Conservation (phyloP, 2,888 invertebrate genomes). For the Loripinus fragilis region DNA sequence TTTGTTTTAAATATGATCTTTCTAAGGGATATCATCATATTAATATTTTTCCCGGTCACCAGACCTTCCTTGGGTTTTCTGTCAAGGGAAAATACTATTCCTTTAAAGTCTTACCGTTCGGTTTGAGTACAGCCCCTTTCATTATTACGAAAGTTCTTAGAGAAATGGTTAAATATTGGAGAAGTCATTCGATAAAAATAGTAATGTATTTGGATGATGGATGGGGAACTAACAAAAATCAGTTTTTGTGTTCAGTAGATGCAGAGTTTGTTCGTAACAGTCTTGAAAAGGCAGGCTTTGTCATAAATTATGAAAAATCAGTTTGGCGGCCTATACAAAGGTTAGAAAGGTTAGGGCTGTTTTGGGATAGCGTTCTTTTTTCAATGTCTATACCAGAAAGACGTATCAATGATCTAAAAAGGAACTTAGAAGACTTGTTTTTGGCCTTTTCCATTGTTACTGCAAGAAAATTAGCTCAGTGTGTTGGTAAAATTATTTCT, state of each 20-base stretch:
- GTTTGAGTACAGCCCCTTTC: conserved; percentile 24
- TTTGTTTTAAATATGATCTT: conserved; percentile 40
- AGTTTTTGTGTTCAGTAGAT: neutral
- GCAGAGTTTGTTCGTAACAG: conserved; percentile 16
- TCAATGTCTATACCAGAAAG: conserved; percentile 23
- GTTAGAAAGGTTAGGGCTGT: conserved; percentile 14
- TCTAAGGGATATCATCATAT: conserved; percentile 40
- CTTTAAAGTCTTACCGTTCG: conserved; percentile 42
- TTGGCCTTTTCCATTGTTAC: neutral
- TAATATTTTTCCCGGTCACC: conserved; percentile 20
- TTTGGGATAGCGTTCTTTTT: conserved; percentile 17
- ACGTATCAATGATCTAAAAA: conserved; percentile 18
- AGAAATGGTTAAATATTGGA: conserved; percentile 45
- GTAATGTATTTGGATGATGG: conserved; percentile 44
- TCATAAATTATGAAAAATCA: neutral
- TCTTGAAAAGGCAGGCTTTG: neutral
- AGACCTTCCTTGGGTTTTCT: conserved; percentile 36
- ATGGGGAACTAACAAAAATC: conserved; percentile 9
- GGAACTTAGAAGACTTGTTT: neutral
- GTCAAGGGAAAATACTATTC: conserved; percentile 32
- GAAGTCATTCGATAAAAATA: conserved; percentile 32
- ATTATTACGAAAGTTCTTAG: conserved; percentile 40
- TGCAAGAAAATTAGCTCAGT: conserved; percentile 22
- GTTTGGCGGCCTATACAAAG: neutral
- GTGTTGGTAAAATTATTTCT: conserved; percentile 11